phyloP scores from a whole-genome alignment of 1,140 invertebrate genomes.

The Drosophila virilis region DNA sequence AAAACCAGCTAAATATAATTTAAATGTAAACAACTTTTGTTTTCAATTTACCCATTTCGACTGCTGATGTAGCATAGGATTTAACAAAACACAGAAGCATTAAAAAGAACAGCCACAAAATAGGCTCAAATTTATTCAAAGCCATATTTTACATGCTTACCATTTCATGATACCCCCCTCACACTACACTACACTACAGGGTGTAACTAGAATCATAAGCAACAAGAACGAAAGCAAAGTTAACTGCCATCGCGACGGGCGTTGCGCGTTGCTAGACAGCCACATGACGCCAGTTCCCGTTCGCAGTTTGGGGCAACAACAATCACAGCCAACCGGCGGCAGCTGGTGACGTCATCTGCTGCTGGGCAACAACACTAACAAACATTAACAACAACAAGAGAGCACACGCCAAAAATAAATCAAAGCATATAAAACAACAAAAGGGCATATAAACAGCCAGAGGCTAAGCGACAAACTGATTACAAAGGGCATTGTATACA shows the following conservation, averaged over 20 bases:
- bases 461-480: conserved; percentile 23
- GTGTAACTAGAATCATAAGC: conserved; percentile 12
- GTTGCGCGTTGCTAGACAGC: conserved; percentile 47
- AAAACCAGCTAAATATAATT: too few relatives aligned
- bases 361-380: conserved; percentile 23
- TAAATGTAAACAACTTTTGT: too few relatives aligned
- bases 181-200: conserved; percentile 4
- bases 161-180: too few relatives aligned
- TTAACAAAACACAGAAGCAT: too few relatives aligned
- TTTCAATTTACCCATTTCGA: too few relatives aligned
- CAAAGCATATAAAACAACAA: conserved; percentile 9
- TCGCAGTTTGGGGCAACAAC: conserved; percentile 24
- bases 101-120: too few relatives aligned
- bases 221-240: conserved; percentile 9
- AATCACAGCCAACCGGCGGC: conserved; percentile 25
- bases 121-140: too few relatives aligned
- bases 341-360: conserved; percentile 35
- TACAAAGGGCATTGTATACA: conserved; percentile 7
- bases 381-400: conserved; percentile 9
- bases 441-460: conserved; percentile 14
- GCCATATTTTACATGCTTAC: too few relatives aligned
- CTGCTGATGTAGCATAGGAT: too few relatives aligned
- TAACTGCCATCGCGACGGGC: conserved; percentile 22
- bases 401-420: not conserved
- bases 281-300: conserved; percentile 37